Base-by-base conservation (phyloP, 2,888 invertebrate species). In the Drosophila barbarae region DNA sequence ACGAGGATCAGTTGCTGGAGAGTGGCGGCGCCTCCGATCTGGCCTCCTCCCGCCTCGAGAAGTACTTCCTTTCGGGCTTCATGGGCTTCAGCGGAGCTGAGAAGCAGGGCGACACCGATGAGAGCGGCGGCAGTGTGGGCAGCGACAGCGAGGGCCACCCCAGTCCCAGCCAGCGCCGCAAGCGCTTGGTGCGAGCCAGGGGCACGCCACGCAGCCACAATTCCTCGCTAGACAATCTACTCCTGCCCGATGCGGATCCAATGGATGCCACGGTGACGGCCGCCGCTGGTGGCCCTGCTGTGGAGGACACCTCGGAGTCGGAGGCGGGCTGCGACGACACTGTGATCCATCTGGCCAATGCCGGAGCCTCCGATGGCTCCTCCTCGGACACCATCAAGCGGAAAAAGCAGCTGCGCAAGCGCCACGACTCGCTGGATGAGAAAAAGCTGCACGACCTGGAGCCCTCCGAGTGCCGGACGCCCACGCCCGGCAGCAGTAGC, bases 61-160 rank as follows among this genome's bases (percentile, higher is more conserved):
- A 96, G 88, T 97, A 97, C 90, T 97, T 97, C 88, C 90, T 96
- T 1, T 94, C 94, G 0, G 95, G 95, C 35, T 95, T 96, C 84
- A 94, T 95, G 92, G 95, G 95, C 2, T 95, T 95, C 77, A 93
- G 93, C 74, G 93, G 93, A 50, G 66, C 38, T 1, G 94, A 94
- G 77, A 91, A 94, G 64, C 91, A 94, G 36, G 95, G 82, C 3
- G 96, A 95, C 2, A 94, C 94, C 30, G 83, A 80, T n/a, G 79
- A 71, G 13, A 83, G 79, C n/a, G 79, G 83, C 13, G 95, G 95
- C 2, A 96, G 96, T 84, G 96, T 96, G 0, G 96, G 96, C 7
- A 96, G 96, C 89, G 96, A 96, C 83, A 96, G 96, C 85, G 96
- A 96, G 87, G 96, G 96, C 1, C 92, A 93, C 74, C 96, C 95